Evolutionary conservation across 2,797 vertebrate species (phyloP).

Genomic region (Pipistrellus kuhlii): DNA sequence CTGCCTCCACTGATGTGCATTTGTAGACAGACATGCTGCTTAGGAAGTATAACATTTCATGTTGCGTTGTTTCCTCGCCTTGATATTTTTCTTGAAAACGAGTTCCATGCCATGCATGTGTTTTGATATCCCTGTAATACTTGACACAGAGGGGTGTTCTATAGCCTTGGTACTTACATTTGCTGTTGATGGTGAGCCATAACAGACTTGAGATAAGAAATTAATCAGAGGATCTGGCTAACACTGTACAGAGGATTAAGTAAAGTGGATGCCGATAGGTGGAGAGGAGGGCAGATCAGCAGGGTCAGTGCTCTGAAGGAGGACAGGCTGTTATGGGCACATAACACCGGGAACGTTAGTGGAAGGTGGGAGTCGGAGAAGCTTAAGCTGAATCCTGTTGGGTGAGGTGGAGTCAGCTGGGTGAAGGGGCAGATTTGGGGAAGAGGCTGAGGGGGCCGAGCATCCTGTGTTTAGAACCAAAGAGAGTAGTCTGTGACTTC

Average conservation of each 20-base stretch:
- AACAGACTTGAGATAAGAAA: neutral
- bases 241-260: neutral
- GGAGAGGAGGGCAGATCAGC: neutral
- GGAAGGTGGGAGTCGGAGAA: neutral
- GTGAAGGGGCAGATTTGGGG: neutral
- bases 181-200: neutral
- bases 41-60: neutral
- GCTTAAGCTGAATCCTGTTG: neutral
- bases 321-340: neutral
- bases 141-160: neutral
- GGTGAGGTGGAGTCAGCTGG: neutral
- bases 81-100: neutral
- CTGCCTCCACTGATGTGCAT: neutral
- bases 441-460: neutral
- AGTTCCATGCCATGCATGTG: neutral
- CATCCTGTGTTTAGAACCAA: neutral
- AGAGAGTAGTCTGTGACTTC: neutral
- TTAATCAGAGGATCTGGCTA: neutral
- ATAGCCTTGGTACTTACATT: neutral
- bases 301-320: neutral
- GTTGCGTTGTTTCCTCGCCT: neutral
- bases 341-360: neutral
- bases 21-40: neutral
- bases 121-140: neutral
- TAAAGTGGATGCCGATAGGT: neutral